Evolutionary conservation across 2,113 vertebrate species (phyloP).

Genomic region (Rissa tridactyla): DNA sequence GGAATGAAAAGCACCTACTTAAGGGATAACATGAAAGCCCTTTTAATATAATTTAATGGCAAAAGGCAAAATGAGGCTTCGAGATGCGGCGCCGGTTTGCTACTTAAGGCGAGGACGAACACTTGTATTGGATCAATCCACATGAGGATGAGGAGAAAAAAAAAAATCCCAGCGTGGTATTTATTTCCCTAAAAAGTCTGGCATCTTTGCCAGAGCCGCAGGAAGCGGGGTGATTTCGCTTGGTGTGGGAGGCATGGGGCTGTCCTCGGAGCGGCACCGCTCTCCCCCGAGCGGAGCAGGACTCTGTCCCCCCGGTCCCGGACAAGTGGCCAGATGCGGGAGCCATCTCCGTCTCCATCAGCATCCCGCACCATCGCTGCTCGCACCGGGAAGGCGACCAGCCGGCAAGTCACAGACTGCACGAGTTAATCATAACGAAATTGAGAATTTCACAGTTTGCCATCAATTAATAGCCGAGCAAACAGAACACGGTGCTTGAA

Average conservation of each 20-base stretch:
- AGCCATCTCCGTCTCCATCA: not conserved
- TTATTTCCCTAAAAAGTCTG: not conserved
- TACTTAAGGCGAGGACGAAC: not conserved
- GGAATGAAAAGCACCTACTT: conserved; percentile 46
- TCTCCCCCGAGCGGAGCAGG: not conserved
- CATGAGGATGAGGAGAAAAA: not conserved
- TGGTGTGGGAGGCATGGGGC: rapidly evolving
- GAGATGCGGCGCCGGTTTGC: rapidly evolving
- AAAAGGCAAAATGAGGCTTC: not conserved
- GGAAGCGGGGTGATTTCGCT: rapidly evolving
- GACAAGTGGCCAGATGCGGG: rapidly evolving
- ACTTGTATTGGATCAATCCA: not conserved
- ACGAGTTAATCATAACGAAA: not conserved
- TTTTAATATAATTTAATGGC: conserved; percentile 26
- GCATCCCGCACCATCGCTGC: rapidly evolving
- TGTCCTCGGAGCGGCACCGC: not conserved
- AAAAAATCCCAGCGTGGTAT: rapidly evolving
- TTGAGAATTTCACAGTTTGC: not conserved
- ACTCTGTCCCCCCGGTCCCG: rapidly evolving
- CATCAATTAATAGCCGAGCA: conserved; percentile 28
- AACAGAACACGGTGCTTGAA: not conserved
- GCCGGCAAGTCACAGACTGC: not conserved
- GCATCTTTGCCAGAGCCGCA: not conserved
- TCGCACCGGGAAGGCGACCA: not conserved
- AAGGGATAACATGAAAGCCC: conserved; percentile 19